phyloP scores from a whole-genome alignment of 2,888 invertebrate genomes.

The Drosophila bunnanda region DNA sequence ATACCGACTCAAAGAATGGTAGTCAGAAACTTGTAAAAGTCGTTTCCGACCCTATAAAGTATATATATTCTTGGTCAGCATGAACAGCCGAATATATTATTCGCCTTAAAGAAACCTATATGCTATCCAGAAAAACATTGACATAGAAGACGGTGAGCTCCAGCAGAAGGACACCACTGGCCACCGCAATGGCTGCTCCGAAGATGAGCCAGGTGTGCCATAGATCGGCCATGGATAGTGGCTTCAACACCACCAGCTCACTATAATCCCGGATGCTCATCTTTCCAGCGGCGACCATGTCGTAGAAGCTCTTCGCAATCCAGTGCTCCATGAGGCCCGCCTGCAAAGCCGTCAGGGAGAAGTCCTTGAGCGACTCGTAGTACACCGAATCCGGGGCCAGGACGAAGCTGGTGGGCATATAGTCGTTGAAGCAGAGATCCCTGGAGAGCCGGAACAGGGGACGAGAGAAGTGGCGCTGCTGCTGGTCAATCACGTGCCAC shows the following conservation, averaged over 20 bases:
- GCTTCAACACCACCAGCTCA: not conserved
- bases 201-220: conserved; percentile 12
- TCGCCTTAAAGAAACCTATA: conserved; percentile 30
- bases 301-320: conserved; percentile 50
- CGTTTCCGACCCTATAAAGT: too few species aligned
- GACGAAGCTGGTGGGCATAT: conserved; percentile 26
- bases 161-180: conserved; percentile 36
- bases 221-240: conserved; percentile 45
- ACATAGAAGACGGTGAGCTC: conserved; percentile 56
- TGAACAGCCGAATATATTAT: too few species aligned
- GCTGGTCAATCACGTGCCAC: conserved; percentile 46
- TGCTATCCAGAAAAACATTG: conserved; percentile 48
- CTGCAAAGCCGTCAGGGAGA: conserved; percentile 17
- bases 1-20: too few species aligned
- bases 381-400: conserved; percentile 57
- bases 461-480: conserved; percentile 50
- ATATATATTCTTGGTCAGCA: too few species aligned
- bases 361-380: conserved; percentile 18
- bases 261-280: conserved; percentile 59
- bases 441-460: conserved; percentile 52
- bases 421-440: conserved; percentile 46
- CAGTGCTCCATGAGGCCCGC: conserved; percentile 44
- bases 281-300: conserved; percentile 53
- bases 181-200: conserved; percentile 1
- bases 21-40: too few species aligned